Evolutionary conservation across 1,140 invertebrate species (phyloP), one percentile per base, ranked within the genome.

Genomic region (Bicyclus anynana): DNA sequence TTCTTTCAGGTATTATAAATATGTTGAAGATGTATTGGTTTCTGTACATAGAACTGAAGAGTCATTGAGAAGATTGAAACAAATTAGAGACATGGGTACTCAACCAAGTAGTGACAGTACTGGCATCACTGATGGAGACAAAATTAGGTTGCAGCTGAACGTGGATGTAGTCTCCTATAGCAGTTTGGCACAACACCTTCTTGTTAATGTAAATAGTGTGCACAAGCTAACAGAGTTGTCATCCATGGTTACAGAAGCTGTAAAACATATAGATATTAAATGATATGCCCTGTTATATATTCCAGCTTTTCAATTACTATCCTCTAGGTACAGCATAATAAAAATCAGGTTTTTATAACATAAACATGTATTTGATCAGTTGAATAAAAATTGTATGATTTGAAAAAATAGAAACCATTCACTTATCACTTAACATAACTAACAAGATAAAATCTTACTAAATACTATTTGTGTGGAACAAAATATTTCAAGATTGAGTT

Each of bases 21-120:
- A 93, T 59, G 96, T 97, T 10, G 91, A 91, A 58, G 96, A 98
- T 87, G 96, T 98, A 3, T 88, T 99, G 50, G 96, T 93, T 29
- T 97, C 97, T 3, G 97, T 98, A 0, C 96, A 96, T 80, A 97
- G 96, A 90, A 98, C 97, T 65, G 97, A 98, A 81, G 97, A 98
- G 76, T 98, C 96, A 66, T 87, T 98, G 38, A 92, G 94, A 76
- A 92, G 95, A 65, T 89, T 99, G 53, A 97, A 98, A 80, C 96
- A 96, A 89, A 93, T 95, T 44, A 90, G 94, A 60, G 94, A 95
- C 53, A 92, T 92, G 73, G 90, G 90, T 27, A 87, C 89, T 46
- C 90, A 90, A 20, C 70, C 84, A 46, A 79, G 75, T 18, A 74
- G 70, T 40, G 85, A 90, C 5, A 77, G 77, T 17, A 56, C 74